Conservation (phyloP, 2,888 invertebrate species). For the Dione juno region DNA sequence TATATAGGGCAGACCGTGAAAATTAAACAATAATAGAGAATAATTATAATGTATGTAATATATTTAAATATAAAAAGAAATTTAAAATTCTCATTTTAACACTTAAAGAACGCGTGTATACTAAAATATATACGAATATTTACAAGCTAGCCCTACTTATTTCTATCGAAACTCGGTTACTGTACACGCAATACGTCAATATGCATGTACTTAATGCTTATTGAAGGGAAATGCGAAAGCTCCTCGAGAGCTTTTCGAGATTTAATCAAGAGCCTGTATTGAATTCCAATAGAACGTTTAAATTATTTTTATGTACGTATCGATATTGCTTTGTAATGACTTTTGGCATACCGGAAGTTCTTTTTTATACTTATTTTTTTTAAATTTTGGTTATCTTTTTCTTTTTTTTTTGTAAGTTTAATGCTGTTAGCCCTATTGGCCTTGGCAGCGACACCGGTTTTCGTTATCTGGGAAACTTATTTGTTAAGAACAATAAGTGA, state of each 20-base stretch:
- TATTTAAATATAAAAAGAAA: too few species aligned
- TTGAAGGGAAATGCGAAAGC: constrained; percentile 18
- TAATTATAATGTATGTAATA: too few species aligned
- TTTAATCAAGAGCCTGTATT: constrained; percentile 16
- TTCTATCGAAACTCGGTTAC: constrained; percentile 1
- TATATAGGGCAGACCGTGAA: too few species aligned
- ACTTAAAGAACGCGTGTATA: too few species aligned
- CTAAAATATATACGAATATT: neutral
- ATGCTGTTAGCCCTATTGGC: too few species aligned
- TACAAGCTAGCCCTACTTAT: neutral
- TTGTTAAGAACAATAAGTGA: too few species aligned
- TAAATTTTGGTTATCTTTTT: too few species aligned
- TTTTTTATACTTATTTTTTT: neutral
- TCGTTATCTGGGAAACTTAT: too few species aligned
- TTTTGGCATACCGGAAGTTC: neutral
- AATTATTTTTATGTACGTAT: neutral
- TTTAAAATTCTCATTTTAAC: too few species aligned
- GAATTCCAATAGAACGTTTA: constrained; percentile 7
- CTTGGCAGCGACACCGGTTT: too few species aligned
- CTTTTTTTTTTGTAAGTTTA: too few species aligned
- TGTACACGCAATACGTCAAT: constrained; percentile 16
- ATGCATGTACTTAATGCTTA: constrained; percentile 6
- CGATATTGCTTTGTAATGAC: neutral
- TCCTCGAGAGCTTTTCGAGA: constrained; percentile 4
- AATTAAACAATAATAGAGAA: too few species aligned